These are phyloP conservation scores for Sussaba pulchella DNA, from an alignment of 2,888 invertebrate genomes.

Conservation along the genomic window DNA sequence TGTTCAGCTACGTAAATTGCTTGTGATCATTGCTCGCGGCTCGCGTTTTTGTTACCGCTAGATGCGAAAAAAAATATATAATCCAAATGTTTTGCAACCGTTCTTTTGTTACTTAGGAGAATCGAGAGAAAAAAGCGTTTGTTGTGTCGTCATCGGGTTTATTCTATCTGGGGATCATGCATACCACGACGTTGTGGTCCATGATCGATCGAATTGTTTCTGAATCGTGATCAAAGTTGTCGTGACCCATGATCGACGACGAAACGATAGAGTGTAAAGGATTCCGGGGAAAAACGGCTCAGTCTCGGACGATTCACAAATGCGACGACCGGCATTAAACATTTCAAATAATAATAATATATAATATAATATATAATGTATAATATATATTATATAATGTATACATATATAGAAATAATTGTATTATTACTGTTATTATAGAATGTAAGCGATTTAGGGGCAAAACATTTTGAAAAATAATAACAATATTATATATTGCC, in stretches of 20 bases:
- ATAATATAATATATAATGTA: too few species aligned
- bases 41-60: slow-evolving; percentile 32
- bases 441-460: too few species aligned
- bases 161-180: slow-evolving; percentile 29
- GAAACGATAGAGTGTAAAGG: slow-evolving; percentile 53
- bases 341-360: too few species aligned
- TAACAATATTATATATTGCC: too few species aligned
- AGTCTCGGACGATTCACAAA: too few species aligned
- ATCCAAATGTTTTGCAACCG: slow-evolving; percentile 63
- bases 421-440: too few species aligned
- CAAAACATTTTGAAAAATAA: too few species aligned
- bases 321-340: too few species aligned
- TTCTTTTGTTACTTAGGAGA: slow-evolving; percentile 45
- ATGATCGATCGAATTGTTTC: slow-evolving; percentile 63
- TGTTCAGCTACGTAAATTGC: slow-evolving; percentile 27
- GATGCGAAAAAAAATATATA: slow-evolving; percentile 13
- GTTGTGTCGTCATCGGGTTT: slow-evolving; percentile 49
- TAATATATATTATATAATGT: too few species aligned
- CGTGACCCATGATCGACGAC: slow-evolving; percentile 55
- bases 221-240: slow-evolving; percentile 66
- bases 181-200: slow-evolving; percentile 42
- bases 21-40: slow-evolving; percentile 19
- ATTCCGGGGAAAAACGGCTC: background rate
- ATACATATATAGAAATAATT: too few species aligned
- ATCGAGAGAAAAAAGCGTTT: slow-evolving; percentile 41